Conservation (phyloP, 2,113 vertebrate genomes). For the Zosterops borbonicus region DNA sequence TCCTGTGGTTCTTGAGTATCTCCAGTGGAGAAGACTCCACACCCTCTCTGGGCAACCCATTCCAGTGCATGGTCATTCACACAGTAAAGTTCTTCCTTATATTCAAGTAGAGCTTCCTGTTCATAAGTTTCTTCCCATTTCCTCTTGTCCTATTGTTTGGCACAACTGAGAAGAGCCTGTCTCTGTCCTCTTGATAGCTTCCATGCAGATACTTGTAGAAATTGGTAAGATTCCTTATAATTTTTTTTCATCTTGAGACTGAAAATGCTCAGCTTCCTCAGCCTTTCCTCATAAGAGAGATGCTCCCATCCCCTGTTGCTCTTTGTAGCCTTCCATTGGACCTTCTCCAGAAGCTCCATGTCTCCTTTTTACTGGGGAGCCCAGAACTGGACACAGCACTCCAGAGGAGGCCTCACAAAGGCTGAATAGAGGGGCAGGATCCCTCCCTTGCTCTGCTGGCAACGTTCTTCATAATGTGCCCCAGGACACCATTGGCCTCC, state of each 20-base stretch:
- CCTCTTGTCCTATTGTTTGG: not conserved
- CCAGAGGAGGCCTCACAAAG: not conserved
- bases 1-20: not conserved
- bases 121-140: not conserved
- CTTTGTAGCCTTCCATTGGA: not conserved
- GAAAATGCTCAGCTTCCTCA: not conserved
- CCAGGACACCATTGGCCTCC: not conserved
- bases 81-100: not conserved
- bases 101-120: not conserved
- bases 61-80: not conserved
- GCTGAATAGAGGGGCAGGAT: not conserved
- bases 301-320: not conserved
- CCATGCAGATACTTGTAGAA: not conserved
- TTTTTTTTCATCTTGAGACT: not conserved
- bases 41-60: accelerated
- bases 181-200: not conserved
- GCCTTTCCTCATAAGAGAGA: not conserved
- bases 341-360: not conserved
- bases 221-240: not conserved
- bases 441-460: not conserved
- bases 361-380: not conserved
- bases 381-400: not conserved
- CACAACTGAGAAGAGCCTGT: not conserved
- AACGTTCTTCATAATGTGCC: accelerated
- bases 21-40: not conserved